Base-by-base conservation (phyloP, 1,140 invertebrate genomes). In the Pentalonia nigronervosa region DNA sequence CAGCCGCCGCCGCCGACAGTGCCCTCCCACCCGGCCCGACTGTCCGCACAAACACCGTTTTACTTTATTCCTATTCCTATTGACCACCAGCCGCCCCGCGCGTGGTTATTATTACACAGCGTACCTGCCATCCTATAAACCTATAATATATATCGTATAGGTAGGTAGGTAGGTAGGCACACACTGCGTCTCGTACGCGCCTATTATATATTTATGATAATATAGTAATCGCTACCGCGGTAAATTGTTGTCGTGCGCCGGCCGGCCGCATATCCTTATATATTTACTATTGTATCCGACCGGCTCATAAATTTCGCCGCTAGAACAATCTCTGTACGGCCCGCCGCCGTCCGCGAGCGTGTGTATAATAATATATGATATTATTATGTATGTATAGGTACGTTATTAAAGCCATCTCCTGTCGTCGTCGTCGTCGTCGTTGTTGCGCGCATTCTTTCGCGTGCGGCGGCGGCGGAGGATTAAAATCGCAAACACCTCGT, bases 401-500 rank as follows among this genome's bases (percentile, higher is more conserved):
- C n/a, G 45, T 25, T 41, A 41, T 41, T 84, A 41, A 41, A 83
- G 9, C 81, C 81, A 84, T 25, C 41, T 84, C 83, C 41, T 84
- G 36, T 41, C 83, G 23, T 41, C 41, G 36, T 41, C 83, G 23
- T 45, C 83, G 7, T 23, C 81, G 60, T 83, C 76, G 14, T 36
- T 36, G 60, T 67, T 36, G 81, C 20, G 8, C 1, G 83, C 83
- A 84, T 84, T 84, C 83, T 84, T 84, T 84, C 3, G 21, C 83
- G 21, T 25, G 36, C 36, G 34, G 20, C 76, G 34, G 67, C n/a
- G 76, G 41, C 23, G 21, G 36, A 25, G 83, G 83, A 84, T 84
- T 84, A 84, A 84, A 84, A 84, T 84, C 83, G 36, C 83, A 45
- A 84, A 45, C 83, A 45, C 83, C 36, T 84, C 83, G 83, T 14